Base-by-base conservation (phyloP, 37 sponge, comb jelly and placozoan species). In the Oopsacas minuta region DNA sequence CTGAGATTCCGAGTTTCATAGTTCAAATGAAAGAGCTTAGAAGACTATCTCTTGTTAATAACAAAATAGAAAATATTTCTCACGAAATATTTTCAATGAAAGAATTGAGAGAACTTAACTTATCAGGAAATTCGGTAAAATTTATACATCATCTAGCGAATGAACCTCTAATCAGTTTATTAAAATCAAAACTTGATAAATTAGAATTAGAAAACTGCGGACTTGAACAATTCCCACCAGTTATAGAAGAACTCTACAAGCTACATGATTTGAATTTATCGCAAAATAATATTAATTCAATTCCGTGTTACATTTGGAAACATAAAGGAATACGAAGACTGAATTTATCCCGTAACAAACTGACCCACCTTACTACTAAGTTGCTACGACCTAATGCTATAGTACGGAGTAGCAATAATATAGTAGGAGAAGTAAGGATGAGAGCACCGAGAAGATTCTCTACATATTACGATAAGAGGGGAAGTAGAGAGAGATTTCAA, bases 311-410 rank as follows among this genome's bases (percentile, higher is more conserved):
- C 75, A 61, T 61, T n/a, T 61, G 75, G 75, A 61, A 25, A n/a
- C 75, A 61, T 34, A 61, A n/a, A 61, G 75, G 75, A 7, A 86
- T 93, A 28, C 37, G 38, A 20, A 83, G 83, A 36, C 37, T 93
- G 37, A 88, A 86, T 36, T 53, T 93, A 36, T 84, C 89, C 42
- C 30, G 46, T 30, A 93, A 93, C 61, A 39, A 84, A 38, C 39
- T 93, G 28, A 38, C 37, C 1, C 1, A 32, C 3, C 90, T 90
- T 81, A 91, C 93, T 0, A 61, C 22, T 34, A 34, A 61, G 7
- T 25, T 10, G 28, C 5, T 3, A 25, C 75, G 75, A 25, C 28
- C 75, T 20, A 15, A 15, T 17, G 49, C 49, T 17, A 42, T 42
- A 8, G 8, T 15, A 42, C 8, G 15, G 49, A 42, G 49, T 15